Evolutionary conservation across 2,888 invertebrate genomes (phyloP).

Genomic region (Mantis religiosa): DNA sequence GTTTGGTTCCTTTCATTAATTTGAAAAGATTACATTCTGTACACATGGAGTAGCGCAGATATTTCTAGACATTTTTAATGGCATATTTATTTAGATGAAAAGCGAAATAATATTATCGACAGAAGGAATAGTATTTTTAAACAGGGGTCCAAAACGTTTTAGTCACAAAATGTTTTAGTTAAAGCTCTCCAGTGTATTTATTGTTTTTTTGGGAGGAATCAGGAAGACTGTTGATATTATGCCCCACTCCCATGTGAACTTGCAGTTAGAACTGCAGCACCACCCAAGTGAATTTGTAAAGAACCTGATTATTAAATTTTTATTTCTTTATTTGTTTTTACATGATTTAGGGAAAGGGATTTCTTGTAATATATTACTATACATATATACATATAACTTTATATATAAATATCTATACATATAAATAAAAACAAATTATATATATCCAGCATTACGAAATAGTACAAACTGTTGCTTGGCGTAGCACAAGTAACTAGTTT

Average conservation of each 20-base stretch:
- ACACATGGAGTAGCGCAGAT: not conserved
- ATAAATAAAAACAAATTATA: slow-evolving; percentile 20
- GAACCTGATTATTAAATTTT: slow-evolving; percentile 10
- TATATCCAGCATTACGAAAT: slow-evolving; percentile 29
- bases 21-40: not conserved
- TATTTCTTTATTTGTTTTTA: slow-evolving; percentile 12
- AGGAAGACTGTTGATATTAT: not conserved
- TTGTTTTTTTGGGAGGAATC: not conserved
- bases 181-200: not conserved
- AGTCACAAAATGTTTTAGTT: slow-evolving; percentile 3
- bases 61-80: not conserved
- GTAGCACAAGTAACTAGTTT: slow-evolving; percentile 18
- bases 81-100: not conserved
- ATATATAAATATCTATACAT: slow-evolving; percentile 29
- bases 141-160: slow-evolving; percentile 19
- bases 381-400: slow-evolving; percentile 29
- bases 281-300: slow-evolving; percentile 18
- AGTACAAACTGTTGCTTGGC: slow-evolving; percentile 30
- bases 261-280: not conserved
- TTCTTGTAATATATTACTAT: slow-evolving; percentile 27
- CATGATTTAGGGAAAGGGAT: slow-evolving; percentile 26
- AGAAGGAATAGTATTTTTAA: not conserved
- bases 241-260: not conserved
- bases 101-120: not conserved
- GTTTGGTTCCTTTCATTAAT: not conserved